Evolutionary conservation across 2,113 vertebrate genomes (phyloP).

Genomic region (Silurus asotus): DNA sequence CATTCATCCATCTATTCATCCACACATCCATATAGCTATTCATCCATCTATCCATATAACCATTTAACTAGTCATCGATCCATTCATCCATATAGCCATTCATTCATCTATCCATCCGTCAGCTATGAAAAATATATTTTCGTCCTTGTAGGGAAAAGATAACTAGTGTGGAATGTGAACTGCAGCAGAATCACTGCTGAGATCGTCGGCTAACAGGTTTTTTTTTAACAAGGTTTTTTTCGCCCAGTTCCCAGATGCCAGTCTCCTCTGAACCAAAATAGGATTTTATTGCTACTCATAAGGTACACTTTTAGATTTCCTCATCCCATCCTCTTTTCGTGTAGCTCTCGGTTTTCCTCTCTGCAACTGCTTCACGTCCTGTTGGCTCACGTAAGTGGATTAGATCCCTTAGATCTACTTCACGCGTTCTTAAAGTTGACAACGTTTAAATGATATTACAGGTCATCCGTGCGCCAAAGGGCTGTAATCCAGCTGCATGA

Average conservation of each 20-base stretch:
- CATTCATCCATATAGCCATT: too few relatives aligned
- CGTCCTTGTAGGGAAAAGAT: constrained; percentile 51
- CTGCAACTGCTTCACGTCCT: constrained; percentile 21
- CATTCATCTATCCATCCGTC: background rate
- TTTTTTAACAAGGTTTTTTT: background rate
- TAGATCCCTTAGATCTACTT: constrained; percentile 65
- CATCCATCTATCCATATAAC: too few relatives aligned
- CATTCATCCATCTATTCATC: too few relatives aligned
- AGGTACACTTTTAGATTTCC: constrained; percentile 6
- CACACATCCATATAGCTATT: too few relatives aligned
- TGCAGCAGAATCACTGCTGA: constrained; percentile 53
- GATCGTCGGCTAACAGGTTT: constrained; percentile 58
- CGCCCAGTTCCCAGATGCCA: background rate
- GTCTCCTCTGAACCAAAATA: constrained; percentile 39
- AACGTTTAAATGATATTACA: constrained; percentile 78
- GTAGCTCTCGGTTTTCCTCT: background rate
- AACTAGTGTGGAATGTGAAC: constrained; percentile 58
- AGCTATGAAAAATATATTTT: constrained; percentile 53
- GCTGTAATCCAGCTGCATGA: constrained; percentile 72
- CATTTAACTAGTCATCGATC: too few relatives aligned
- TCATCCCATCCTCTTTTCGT: background rate
- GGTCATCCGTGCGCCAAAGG: constrained; percentile 71
- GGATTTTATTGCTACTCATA: constrained; percentile 23
- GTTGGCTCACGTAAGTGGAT: constrained; percentile 74
- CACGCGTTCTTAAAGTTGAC: constrained; percentile 70